Evolutionary conservation across 1,140 invertebrate genomes (phyloP), one percentile per base, ranked within the genome.

Genomic region (Aphaenogaster rudis): DNA sequence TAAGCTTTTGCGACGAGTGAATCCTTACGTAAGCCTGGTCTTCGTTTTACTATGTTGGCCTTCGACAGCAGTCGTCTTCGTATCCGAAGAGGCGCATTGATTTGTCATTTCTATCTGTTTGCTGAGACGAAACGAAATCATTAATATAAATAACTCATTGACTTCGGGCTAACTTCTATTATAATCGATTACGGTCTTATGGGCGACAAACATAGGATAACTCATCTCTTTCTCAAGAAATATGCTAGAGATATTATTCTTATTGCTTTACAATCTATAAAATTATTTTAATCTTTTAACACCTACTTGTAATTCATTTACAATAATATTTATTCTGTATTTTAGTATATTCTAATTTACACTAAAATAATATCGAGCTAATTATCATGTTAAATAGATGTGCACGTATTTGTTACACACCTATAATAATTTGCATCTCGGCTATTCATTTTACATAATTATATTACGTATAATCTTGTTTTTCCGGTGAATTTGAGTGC

Each of bases 1-100:
- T 89, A 63, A 88, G 76, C 39, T 86, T 77, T 77, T 82, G 64
- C 64, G 77, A 86, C 76, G 21, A 48, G 57, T 28, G 63, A 77
- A 50, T 76, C 33, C 76, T 88, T 88, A 89, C 74, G 81, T 77
- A 89, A 86, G 52, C 33, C 54, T 45, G 42, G 5, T 54, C 21
- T 74, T 67, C 80, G 87, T 88, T 79, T 84, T 59, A 63, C 63
- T 67, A 54, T 33, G 42, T 45, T 50, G 86, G 54, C 82, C 82
- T 89, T 89, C 57, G 36, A 0, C 11, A 48, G 39, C 57, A 52
- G 48, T 28, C 61, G 52, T 88, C 66, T 76, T 69, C 64, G 48
- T 66, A 42, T 48, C n/a, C 7, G 8, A 21, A 3, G 39, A 42
- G 54, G 48, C 54, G 17, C 52, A 69, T 80, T 57, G 74, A 90